These are phyloP conservation scores for Ophion ventricosus DNA, from an alignment of 2,888 invertebrate genomes.

Conservation along the genomic window DNA sequence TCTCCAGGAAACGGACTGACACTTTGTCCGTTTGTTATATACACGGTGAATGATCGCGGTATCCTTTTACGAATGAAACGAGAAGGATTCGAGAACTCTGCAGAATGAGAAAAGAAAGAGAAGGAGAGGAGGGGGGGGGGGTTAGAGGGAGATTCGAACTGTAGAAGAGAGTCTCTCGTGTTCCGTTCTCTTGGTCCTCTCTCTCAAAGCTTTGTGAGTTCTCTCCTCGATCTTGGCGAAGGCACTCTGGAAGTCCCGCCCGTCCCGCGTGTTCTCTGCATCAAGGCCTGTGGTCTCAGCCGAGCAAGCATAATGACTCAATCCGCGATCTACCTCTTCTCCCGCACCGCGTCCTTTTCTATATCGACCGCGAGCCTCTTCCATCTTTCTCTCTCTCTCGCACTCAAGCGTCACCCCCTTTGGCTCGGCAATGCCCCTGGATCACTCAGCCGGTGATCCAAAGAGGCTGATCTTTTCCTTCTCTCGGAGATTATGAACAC, in stretches of 20 bases:
- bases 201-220: slow-evolving; percentile 26
- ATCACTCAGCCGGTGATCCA: slow-evolving; percentile 60
- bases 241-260: slow-evolving; percentile 51
- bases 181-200: slow-evolving; percentile 18
- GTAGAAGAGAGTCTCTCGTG: slow-evolving; percentile 38
- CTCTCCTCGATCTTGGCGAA: slow-evolving; percentile 73
- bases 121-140: slow-evolving; percentile 11
- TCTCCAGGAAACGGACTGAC: slow-evolving; percentile 66
- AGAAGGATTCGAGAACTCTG: slow-evolving; percentile 41
- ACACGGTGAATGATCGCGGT: slow-evolving; percentile 79
- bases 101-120: slow-evolving; percentile 21
- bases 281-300: slow-evolving; percentile 81
- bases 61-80: slow-evolving; percentile 78
- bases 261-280: slow-evolving; percentile 73
- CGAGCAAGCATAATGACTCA: slow-evolving; percentile 83
- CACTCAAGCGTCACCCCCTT: slow-evolving; percentile 67
- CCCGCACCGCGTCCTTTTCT: slow-evolving; percentile 72
- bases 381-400: slow-evolving; percentile 71
- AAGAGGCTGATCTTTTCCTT: slow-evolving; percentile 63
- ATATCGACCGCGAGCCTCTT: slow-evolving; percentile 61
- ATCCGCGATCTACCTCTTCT: slow-evolving; percentile 82
- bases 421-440: slow-evolving; percentile 58
- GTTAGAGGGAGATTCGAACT: slow-evolving; percentile 25
- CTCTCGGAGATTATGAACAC: slow-evolving; percentile 30
- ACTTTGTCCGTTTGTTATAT: slow-evolving; percentile 76